Evolutionary conservation across 1,140 invertebrate species (phyloP), one percentile per base, ranked within the genome.

Genomic region (Halictus rubicundus): DNA sequence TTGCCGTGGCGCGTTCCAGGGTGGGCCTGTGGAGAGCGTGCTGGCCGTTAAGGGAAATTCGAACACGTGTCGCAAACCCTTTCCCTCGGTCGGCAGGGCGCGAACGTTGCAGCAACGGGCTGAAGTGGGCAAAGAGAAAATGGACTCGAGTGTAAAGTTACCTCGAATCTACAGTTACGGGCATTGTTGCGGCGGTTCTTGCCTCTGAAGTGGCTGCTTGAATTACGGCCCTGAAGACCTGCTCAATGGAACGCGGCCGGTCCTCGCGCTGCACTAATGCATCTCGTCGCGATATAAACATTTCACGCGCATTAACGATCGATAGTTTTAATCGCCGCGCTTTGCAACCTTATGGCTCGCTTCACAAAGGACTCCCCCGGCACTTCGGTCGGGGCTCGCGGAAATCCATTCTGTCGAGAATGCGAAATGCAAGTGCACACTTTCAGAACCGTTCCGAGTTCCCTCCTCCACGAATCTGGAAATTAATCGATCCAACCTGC

Each of bases 131-230:
- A 61, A 65, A 69, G 77, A 79, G 70, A 80, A 84, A 88, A 84
- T 82, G 69, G 82, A 60, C 75, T 79, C 71, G 69, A 84, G 85
- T 78, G 78, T 87, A 87, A 83, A 88, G 83, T 88, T 86, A 87
- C 82, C 85, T 68, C 85, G 85, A 79, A 83, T 88, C 86, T 88
- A 88, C 82, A 80, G 84, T 86, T 88, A 86, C 79, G 59, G 59
- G 37, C 84, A 80, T 88, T 88, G 87, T 86, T 76, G 69, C 59
- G 54, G 9, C 59, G 73, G 69, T 85, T 78, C 66, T 81, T 81
- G 80, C 66, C 69, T 80, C 78, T 66, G 61, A 80, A 86, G 84
- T 86, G 81, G 77, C 77, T 86, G 71, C 86, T 86, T 86, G 81
- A 88, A 82, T 88, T 87, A 87, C 87, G 63, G 68, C 46, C 74